phyloP scores from a whole-genome alignment of 2,888 invertebrate species.

The Zonitis immaculata region DNA sequence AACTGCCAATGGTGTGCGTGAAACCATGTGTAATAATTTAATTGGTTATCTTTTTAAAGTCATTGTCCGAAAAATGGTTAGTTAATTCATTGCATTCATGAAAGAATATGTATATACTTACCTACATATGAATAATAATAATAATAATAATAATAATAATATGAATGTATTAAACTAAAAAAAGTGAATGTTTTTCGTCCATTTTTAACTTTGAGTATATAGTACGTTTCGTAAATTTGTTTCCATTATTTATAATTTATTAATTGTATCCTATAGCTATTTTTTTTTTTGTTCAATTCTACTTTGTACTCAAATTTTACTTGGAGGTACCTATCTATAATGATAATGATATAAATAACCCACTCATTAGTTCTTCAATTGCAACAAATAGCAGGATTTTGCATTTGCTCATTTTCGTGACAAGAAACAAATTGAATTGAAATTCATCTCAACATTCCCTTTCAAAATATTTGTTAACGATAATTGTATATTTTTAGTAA shows the following conservation, averaged over 20 bases:
- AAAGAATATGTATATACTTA: constrained; percentile 34
- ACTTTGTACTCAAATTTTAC: constrained; percentile 46
- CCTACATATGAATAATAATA: background rate
- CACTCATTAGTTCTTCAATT: constrained; percentile 18
- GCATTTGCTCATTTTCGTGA: constrained; percentile 31
- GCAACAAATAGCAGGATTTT: constrained; percentile 27
- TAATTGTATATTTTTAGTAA: background rate
- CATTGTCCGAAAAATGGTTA: constrained; percentile 20
- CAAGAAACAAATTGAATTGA: constrained; percentile 17
- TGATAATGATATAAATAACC: constrained; percentile 31
- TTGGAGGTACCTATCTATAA: constrained; percentile 44
- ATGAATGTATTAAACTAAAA: constrained; percentile 34
- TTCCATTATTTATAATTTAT: constrained; percentile 9
- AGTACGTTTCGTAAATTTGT: constrained; percentile 31
- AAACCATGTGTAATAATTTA: constrained; percentile 31
- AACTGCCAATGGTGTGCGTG: constrained; percentile 46
- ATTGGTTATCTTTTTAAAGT: constrained; percentile 16
- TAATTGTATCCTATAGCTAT: too few species aligned
- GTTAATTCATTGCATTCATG: constrained; percentile 31
- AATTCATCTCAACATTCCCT: constrained; percentile 9
- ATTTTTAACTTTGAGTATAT: constrained; percentile 45
- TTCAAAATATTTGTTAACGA: background rate
- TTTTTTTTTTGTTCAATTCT: constrained; percentile 25
- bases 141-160: background rate
- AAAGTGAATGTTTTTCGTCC: constrained; percentile 49